These are phyloP conservation scores for Sturmia bella DNA, from an alignment of 2,888 invertebrate species.

Conservation along the genomic window DNA sequence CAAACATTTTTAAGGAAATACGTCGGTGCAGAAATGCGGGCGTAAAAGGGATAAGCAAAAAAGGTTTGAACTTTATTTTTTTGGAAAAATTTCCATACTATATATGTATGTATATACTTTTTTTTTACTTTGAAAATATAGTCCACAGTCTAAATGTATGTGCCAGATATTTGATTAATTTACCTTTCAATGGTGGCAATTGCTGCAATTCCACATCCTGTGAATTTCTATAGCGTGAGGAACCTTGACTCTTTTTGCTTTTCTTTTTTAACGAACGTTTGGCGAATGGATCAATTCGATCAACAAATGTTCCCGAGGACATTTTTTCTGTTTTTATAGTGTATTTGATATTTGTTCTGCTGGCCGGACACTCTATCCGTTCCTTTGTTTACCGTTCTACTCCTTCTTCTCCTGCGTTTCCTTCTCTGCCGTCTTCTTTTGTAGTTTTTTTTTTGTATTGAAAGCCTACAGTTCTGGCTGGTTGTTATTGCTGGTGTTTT, in stretches of 20 bases:
- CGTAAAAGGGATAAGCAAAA: too few species aligned
- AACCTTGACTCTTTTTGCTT: slow-evolving; percentile 99
- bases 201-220: slow-evolving; percentile 98
- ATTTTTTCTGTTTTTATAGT: slow-evolving; percentile 78
- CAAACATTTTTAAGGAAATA: too few species aligned
- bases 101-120: too few species aligned
- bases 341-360: slow-evolving; percentile 64
- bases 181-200: slow-evolving; percentile 98
- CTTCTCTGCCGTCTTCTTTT: slow-evolving; percentile 21
- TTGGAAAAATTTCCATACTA: too few species aligned
- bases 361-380: slow-evolving; percentile 24
- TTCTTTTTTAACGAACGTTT: slow-evolving; percentile 99
- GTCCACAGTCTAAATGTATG: too few species aligned
- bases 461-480: slow-evolving; percentile 56
- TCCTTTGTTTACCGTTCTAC: slow-evolving; percentile 26
- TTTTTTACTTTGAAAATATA: too few species aligned
- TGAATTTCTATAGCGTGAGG: slow-evolving; percentile 98
- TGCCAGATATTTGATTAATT: slow-evolving; percentile 12
- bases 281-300: slow-evolving; percentile 99
- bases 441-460: slow-evolving; percentile 22
- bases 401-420: slow-evolving; percentile 11
- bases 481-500: slow-evolving; percentile 42
- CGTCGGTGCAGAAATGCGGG: too few species aligned
- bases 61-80: too few species aligned
- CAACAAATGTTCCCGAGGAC: slow-evolving; percentile 95